Base-by-base conservation (phyloP, 1,140 invertebrate species). In the Diploscapter pachys region DNA sequence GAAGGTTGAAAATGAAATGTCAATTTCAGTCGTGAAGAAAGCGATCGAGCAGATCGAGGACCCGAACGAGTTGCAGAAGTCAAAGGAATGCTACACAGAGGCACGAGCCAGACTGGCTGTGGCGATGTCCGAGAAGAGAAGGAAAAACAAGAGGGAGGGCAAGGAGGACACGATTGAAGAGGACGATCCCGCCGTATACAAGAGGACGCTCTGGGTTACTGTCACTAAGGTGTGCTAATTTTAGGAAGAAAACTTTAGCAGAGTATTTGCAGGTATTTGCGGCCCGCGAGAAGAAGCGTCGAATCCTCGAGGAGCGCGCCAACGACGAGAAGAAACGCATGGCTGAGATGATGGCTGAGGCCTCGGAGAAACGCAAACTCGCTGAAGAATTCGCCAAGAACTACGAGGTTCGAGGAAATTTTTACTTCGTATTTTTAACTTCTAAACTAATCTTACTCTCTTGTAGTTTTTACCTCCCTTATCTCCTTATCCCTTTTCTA, bases 31-130 rank as follows among this genome's bases (percentile, higher is more conserved):
- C 87, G 90, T 99, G 56, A 97, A 95, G 84, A 93, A 94, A 86
- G 93, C 96, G 5, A 98, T 94, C 90, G 96, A 96, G 88, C 93
- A 91, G 63, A 86, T 99, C 81, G 94, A 98, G 86, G 93, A 94
- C 90, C 95, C 98, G 82, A 92, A 94, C 79, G 93, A 93, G 0
- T 90, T 93, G 81, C 92, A 93, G 82, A 93, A 94, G 88, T 98
- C 96, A 86, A 89, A 96, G 87, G 95, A 98, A 81, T 92, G 98
- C 80, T 94, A 98, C 73, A 93, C 97, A 87, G 96, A 99, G 87
- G 96, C 96, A 2, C 94, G 93, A 88, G 92, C 92, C 65, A 89
- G 93, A 79, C 95, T 94, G 59, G 31, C 97, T 86, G 91, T 94
- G 80, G 95, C 95, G 93, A 92, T 98, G 85, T 90, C 92, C 80